Conservation (phyloP, 2,113 vertebrate genomes). For the Sapajus apella region DNA sequence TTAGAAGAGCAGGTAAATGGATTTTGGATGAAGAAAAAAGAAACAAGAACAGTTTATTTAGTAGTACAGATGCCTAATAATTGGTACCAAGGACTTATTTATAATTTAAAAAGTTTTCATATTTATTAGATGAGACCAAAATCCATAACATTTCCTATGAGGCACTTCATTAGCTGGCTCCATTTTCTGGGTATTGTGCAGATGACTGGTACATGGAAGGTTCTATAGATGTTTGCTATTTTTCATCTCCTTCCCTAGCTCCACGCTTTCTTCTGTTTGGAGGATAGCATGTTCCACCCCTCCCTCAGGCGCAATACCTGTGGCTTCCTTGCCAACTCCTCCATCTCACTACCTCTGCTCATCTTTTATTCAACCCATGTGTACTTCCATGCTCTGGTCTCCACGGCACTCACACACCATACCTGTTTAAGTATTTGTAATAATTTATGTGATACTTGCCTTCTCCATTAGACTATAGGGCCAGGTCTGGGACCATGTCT, state of each 20-base stretch:
- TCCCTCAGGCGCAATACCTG: accelerated
- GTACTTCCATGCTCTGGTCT: background rate
- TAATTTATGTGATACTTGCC: no score
- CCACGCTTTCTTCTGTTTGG: background rate
- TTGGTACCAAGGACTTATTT: background rate
- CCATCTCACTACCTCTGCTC: background rate
- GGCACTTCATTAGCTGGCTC: background rate
- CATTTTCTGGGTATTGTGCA: background rate
- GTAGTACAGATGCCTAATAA: background rate
- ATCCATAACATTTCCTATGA: background rate
- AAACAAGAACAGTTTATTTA: background rate
- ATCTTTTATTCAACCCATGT: background rate
- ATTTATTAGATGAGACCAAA: background rate
- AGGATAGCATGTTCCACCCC: background rate
- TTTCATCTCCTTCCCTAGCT: background rate
- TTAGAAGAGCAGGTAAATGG: background rate
- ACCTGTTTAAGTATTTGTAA: background rate
- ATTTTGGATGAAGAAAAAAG: background rate
- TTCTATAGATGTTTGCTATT: background rate
- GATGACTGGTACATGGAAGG: background rate
- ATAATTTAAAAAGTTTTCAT: background rate
- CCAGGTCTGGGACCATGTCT: background rate
- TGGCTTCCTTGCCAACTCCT: background rate
- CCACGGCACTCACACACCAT: background rate
- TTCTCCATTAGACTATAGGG: background rate